Evolutionary conservation across 2,888 invertebrate species (phyloP).

Genomic region (Helicoverpa assulta): DNA sequence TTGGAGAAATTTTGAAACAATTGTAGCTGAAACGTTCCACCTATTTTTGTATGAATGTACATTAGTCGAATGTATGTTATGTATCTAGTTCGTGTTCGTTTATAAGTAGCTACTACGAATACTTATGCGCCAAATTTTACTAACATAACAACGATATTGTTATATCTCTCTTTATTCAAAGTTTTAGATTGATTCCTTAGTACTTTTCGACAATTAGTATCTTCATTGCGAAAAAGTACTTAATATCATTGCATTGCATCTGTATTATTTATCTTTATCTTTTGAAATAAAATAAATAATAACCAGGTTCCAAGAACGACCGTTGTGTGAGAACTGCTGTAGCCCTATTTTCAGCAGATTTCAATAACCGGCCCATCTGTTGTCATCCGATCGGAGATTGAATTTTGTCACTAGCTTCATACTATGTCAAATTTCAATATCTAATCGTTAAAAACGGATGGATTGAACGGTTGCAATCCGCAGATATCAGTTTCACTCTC

Average conservation of each 20-base stretch:
- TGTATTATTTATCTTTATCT: conserved; percentile 7
- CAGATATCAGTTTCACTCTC: too few species aligned
- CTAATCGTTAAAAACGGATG: too few species aligned
- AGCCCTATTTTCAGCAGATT: background rate
- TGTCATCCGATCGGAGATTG: too few species aligned
- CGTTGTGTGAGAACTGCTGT: background rate
- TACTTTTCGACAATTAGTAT: conserved; percentile 49
- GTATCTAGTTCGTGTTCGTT: conserved; percentile 53
- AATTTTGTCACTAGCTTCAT: too few species aligned
- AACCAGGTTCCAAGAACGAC: background rate
- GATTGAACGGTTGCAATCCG: too few species aligned
- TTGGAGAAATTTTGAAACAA: conserved; percentile 26
- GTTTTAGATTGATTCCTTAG: conserved; percentile 45
- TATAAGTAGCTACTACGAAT: conserved; percentile 45
- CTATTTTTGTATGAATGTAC: conserved; percentile 84
- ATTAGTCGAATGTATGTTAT: conserved; percentile 46
- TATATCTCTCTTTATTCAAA: background rate
- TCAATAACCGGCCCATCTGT: too few species aligned
- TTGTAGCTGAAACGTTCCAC: conserved; percentile 61
- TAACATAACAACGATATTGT: conserved; percentile 28
- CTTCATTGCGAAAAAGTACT: conserved; percentile 52
- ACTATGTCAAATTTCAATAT: too few species aligned
- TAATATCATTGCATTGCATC: conserved; percentile 36
- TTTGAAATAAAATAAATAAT: conserved; percentile 50
- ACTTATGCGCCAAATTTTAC: conserved; percentile 73